Conservation (phyloP, 64 coral and sea anemone genomes). For the Stichodactyla mertensii region DNA sequence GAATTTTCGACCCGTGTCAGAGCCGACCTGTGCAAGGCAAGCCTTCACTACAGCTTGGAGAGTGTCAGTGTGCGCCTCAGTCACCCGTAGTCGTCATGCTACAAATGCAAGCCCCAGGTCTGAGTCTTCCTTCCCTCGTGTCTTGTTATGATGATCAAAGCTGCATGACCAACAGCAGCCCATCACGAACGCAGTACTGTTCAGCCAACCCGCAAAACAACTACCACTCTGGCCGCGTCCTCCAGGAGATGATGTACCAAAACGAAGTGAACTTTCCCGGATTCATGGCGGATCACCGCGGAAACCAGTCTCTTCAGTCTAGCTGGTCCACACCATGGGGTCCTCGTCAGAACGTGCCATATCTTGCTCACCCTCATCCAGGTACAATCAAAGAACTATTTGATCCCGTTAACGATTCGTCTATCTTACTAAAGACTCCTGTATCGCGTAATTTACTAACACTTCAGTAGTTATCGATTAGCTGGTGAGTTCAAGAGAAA, state of each 20-base stretch:
- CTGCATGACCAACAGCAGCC: slow-evolving; percentile 33
- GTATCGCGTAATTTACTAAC: not conserved
- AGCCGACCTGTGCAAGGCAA: not conserved
- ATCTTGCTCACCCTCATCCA: slow-evolving; percentile 50
- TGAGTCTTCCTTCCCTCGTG: slow-evolving; percentile 52
- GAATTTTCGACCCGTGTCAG: not conserved
- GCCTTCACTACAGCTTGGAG: not conserved
- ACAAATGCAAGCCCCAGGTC: slow-evolving; percentile 32
- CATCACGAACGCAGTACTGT: slow-evolving; percentile 37
- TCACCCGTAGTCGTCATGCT: not conserved
- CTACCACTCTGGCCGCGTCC: slow-evolving; percentile 36
- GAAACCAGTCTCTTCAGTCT: slow-evolving; percentile 34
- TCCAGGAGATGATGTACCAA: slow-evolving; percentile 52
- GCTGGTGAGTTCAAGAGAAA: slow-evolving; percentile 3
- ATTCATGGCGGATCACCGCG: slow-evolving; percentile 37
- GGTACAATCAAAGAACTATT: slow-evolving; percentile 21
- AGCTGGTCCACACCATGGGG: slow-evolving; percentile 43
- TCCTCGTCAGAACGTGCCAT: slow-evolving; percentile 47
- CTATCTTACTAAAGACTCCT: slow-evolving; percentile 27
- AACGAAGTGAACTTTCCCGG: slow-evolving; percentile 58
- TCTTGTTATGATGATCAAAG: slow-evolving; percentile 56
- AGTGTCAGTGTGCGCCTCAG: not conserved
- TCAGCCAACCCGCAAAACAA: slow-evolving; percentile 3
- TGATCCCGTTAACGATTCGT: not conserved
- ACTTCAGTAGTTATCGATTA: not conserved